A percentile compares a stretch with the other conserved stretches of the same genome.
Evolutionary conservation across 2,113 vertebrate species (phyloP).

Genomic region (Galeopterus variegatus): DNA sequence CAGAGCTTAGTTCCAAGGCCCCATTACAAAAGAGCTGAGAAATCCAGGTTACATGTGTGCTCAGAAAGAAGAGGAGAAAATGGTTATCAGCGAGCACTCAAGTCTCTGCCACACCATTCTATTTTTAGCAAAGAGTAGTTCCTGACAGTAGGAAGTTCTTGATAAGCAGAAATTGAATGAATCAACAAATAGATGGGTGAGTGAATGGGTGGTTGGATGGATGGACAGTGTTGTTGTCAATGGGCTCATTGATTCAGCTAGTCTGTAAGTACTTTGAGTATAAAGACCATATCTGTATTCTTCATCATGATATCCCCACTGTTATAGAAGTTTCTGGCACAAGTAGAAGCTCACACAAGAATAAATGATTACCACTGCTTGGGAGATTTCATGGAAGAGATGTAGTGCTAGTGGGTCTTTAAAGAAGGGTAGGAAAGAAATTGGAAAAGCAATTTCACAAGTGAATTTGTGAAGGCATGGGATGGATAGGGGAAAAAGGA

Average conservation of each 20-base stretch:
- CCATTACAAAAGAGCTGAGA: not conserved
- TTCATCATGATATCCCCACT: not conserved
- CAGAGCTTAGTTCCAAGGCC: not conserved
- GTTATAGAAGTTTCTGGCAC: not conserved
- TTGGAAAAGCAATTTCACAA: constrained; percentile 7
- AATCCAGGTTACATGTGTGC: not conserved
- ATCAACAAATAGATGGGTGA: not conserved
- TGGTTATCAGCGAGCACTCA: not conserved
- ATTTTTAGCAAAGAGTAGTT: constrained; percentile 38
- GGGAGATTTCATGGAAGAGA: not conserved
- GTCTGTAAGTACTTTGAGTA: not conserved
- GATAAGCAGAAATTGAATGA: constrained; percentile 21
- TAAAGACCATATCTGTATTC: not conserved
- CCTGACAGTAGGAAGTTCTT: constrained; percentile 28
- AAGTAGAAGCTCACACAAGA: not conserved
- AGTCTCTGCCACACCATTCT: constrained; percentile 1
- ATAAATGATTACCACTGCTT: not conserved
- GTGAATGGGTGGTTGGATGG: not conserved
- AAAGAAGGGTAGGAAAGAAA: not conserved
- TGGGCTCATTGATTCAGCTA: not conserved
- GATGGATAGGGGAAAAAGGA: not conserved
- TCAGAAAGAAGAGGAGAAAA: not conserved
- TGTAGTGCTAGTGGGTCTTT: not conserved
- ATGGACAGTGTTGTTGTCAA: not conserved
- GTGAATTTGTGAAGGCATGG: not conserved